Percentiles rank a stretch among this genome's conserved stretches.
phyloP scores from a whole-genome alignment of 2,888 invertebrate species.

The Notocelia uddmanniana region DNA sequence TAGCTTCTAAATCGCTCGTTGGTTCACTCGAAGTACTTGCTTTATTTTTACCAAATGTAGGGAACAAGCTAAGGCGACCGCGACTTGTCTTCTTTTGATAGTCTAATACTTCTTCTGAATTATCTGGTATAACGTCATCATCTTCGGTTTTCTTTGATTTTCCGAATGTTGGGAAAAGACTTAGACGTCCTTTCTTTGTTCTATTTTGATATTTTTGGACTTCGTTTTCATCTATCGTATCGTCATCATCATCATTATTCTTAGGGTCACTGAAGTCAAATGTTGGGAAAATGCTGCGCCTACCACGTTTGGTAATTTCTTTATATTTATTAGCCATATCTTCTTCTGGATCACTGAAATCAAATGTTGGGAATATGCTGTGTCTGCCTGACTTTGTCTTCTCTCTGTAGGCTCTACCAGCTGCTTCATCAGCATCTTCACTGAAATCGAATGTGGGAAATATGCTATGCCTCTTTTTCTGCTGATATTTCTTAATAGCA shows the following conservation, averaged over 20 bases:
- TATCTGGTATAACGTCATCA: constrained; percentile 74
- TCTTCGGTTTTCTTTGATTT: constrained; percentile 70
- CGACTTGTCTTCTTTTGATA: constrained; percentile 76
- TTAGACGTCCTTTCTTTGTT: constrained; percentile 75
- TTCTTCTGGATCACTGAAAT: constrained; percentile 75
- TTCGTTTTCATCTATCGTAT: constrained; percentile 76
- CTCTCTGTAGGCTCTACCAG: constrained; percentile 69
- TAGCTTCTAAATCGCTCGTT: constrained; percentile 71
- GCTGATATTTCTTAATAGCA: constrained; percentile 63
- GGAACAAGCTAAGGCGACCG: constrained; percentile 75
- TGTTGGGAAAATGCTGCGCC: constrained; percentile 77
- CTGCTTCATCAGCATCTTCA: constrained; percentile 65
- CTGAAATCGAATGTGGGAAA: constrained; percentile 76
- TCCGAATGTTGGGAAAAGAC: constrained; percentile 78
- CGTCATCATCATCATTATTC: constrained; percentile 73
- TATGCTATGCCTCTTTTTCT: constrained; percentile 75
- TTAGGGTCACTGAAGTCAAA: constrained; percentile 73
- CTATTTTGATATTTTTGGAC: constrained; percentile 75
- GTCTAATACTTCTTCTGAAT: constrained; percentile 76
- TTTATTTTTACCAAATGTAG: constrained; percentile 78
- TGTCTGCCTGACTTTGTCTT: constrained; percentile 71
- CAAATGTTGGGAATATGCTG: constrained; percentile 78
- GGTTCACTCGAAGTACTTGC: constrained; percentile 64
- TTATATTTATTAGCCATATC: constrained; percentile 67
- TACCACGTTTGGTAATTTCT: constrained; percentile 72